Evolutionary conservation across 2,797 vertebrate species (phyloP).

Genomic region (Sebastiscus tertius): DNA sequence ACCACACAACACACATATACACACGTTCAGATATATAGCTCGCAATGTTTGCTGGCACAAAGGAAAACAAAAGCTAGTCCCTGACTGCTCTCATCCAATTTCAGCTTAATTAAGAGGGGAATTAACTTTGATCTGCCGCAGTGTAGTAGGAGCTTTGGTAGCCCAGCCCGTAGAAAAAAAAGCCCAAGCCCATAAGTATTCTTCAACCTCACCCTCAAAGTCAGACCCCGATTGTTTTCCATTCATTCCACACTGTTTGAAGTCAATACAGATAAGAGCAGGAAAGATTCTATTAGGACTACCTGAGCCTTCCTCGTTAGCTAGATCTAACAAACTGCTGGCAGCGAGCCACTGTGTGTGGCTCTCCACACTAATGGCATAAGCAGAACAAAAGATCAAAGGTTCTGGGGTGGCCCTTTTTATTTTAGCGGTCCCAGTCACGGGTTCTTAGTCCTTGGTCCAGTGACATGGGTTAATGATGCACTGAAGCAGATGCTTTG

Average conservation of each 20-base stretch:
- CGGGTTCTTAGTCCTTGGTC: constrained; percentile 33
- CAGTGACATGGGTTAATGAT: constrained; percentile 60
- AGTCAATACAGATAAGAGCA: constrained; percentile 73
- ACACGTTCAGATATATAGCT: constrained; percentile 16
- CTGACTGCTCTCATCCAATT: constrained; percentile 71
- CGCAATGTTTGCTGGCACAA: constrained; percentile 68
- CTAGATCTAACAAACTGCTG: constrained; percentile 66
- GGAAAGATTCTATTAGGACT: constrained; percentile 70
- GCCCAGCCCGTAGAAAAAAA: constrained; percentile 54
- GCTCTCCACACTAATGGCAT: constrained; percentile 62
- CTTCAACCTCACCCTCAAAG: constrained; percentile 61
- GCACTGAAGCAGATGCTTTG: constrained; percentile 27
- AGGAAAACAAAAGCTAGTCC: constrained; percentile 73
- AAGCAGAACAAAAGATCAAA: constrained; percentile 75
- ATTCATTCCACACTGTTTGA: constrained; percentile 71
- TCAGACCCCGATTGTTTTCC: constrained; percentile 60
- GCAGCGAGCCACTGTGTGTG: constrained; percentile 45
- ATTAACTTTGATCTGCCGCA: constrained; percentile 76
- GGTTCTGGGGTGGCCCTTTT: constrained; percentile 47
- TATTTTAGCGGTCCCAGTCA: constrained; percentile 41
- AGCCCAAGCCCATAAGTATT: constrained; percentile 55
- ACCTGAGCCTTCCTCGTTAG: constrained; percentile 76
- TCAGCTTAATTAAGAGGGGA: constrained; percentile 79
- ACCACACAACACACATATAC: constrained; percentile 2
- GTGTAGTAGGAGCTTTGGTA: constrained; percentile 40